Evolutionary conservation across 2,797 vertebrate genomes (phyloP).

Genomic region (Orientallactaga sibirica): DNA sequence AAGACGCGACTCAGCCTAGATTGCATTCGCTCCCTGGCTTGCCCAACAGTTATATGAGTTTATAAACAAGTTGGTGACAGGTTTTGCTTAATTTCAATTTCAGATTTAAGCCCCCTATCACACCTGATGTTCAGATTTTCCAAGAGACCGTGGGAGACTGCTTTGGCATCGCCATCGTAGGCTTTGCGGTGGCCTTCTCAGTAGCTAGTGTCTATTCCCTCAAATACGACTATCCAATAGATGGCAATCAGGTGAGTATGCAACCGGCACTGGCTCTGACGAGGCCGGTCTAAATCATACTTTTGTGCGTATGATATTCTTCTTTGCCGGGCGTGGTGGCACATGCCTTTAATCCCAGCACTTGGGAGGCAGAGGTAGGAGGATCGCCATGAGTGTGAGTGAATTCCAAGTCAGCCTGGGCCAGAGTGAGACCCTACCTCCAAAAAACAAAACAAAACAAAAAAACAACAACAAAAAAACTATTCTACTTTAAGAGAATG

Average conservation of each 20-base stretch:
- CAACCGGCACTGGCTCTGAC: neutral
- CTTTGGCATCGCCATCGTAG: constrained; percentile 95
- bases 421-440: no score
- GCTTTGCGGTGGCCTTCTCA: constrained; percentile 95
- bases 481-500: neutral
- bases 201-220: constrained; percentile 96
- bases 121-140: constrained; percentile 90
- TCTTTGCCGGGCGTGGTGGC: no score
- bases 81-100: constrained; percentile 66
- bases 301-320: neutral
- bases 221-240: constrained; percentile 95
- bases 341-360: no score
- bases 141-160: constrained; percentile 89
- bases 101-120: constrained; percentile 92
- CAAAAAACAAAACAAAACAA: no score
- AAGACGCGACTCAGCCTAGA: neutral
- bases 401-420: no score
- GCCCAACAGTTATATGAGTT: neutral
- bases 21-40: neutral
- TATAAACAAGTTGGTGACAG: neutral
- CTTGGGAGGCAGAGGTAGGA: no score
- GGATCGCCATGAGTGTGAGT: no score
- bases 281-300: neutral
- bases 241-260: constrained; percentile 94
- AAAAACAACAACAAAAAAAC: no score